These are phyloP conservation scores for Heterodera filipjevi DNA, from an alignment of 2,888 invertebrate species.

Conservation along the genomic window DNA sequence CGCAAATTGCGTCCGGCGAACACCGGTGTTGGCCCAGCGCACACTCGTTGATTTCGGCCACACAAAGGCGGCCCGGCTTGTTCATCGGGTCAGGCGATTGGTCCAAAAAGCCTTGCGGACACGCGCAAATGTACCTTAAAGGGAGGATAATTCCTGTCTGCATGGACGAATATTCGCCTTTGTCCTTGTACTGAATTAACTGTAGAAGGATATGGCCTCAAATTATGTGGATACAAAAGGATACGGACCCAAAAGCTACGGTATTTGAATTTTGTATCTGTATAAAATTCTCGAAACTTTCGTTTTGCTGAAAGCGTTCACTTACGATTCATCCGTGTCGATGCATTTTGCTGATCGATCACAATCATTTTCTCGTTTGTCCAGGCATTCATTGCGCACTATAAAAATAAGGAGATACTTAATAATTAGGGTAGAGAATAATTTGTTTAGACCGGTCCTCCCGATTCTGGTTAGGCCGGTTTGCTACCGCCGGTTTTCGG, in stretches of 20 bases:
- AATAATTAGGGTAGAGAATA: too few relatives aligned
- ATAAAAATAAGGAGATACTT: too few relatives aligned
- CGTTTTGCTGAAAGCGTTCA: not conserved
- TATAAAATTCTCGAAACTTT: not conserved
- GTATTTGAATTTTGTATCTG: too few relatives aligned
- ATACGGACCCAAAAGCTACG: too few relatives aligned
- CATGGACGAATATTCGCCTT: too few relatives aligned
- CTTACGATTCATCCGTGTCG: slow-evolving; percentile 53
- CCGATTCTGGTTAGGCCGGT: too few relatives aligned
- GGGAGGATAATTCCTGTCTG: not conserved
- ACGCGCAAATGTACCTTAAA: slow-evolving; percentile 54
- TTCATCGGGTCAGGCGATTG: slow-evolving; percentile 53
- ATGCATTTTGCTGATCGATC: slow-evolving; percentile 49
- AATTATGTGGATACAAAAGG: too few relatives aligned
- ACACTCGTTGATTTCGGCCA: slow-evolving; percentile 63
- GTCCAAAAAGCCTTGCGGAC: slow-evolving; percentile 58
- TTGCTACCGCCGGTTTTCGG: too few relatives aligned
- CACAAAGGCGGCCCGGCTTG: slow-evolving; percentile 60
- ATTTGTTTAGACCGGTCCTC: too few relatives aligned
- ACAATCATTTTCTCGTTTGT: slow-evolving; percentile 53
- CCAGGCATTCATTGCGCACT: slow-evolving; percentile 63
- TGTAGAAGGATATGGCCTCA: too few relatives aligned
- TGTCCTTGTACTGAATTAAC: too few relatives aligned
- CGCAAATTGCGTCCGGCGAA: slow-evolving; percentile 62
- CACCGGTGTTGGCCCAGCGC: slow-evolving; percentile 55